phyloP scores from a whole-genome alignment of 2,797 vertebrate species.

The Heliangelus exortis region DNA sequence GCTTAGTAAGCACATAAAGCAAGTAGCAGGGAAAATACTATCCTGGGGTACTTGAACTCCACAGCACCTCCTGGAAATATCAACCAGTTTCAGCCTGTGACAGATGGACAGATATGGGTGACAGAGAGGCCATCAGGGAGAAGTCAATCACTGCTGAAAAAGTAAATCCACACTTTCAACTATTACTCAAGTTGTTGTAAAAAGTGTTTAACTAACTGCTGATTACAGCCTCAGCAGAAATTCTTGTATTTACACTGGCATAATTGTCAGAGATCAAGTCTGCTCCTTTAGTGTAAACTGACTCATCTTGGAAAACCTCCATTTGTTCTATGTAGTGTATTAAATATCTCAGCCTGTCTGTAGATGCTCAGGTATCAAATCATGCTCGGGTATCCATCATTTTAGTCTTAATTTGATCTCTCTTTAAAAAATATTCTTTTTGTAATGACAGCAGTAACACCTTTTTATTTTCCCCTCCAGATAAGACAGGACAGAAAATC shows the following conservation, averaged over 20 bases:
- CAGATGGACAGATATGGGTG: background rate
- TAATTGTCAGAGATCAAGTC: background rate
- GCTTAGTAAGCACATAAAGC: background rate
- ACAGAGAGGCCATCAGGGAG: background rate
- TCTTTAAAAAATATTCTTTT: background rate
- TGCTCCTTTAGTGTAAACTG: background rate
- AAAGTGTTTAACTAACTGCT: background rate
- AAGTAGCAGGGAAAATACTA: background rate
- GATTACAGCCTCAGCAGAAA: background rate
- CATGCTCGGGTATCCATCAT: no score
- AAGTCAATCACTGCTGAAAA: background rate
- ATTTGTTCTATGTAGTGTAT: background rate
- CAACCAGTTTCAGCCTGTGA: background rate
- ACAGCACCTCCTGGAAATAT: background rate
- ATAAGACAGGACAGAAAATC: background rate
- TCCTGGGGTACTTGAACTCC: background rate
- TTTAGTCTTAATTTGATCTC: background rate
- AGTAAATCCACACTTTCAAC: background rate
- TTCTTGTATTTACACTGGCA: background rate
- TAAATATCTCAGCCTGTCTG: background rate
- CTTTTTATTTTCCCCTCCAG: background rate
- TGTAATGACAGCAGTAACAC: background rate
- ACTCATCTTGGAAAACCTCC: background rate
- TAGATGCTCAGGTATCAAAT: background rate
- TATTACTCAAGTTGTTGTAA: background rate